Evolutionary conservation across 2,888 invertebrate genomes (phyloP), one percentile per base, ranked within the genome.

Genomic region (Deilephila porcellus): DNA sequence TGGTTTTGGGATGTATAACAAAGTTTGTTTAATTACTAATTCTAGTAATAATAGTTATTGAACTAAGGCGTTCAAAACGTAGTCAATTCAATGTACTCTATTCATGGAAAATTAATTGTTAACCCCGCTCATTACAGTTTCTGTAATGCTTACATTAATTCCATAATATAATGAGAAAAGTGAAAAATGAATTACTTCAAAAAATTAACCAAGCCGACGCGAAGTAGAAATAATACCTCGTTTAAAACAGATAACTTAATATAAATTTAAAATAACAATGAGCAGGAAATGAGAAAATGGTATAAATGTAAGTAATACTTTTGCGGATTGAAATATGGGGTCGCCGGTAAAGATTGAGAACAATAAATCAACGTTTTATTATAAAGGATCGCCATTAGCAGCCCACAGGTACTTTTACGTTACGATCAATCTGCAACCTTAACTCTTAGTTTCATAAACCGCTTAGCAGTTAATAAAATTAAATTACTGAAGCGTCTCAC

Each of bases 241-340:
- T 73, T 73, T 73, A 59, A 67, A 72, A 67, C 59, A 32, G n/a
- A 64, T 29, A 14, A 67, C 37, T 37, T 8, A 45, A 45, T 63
- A 59, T 73, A 73, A 71, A 52, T 62, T 71, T 62, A 62, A 59
- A 67, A 67, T 73, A 73, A 73, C 64, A 73, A 64, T 67, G 72
- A 59, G 37, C 20, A 64, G 72, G 72, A 73, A 73, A 73, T 73
- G 56, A 73, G 64, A 73, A 73, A 73, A 67, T 25, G 67, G 20
- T 67, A 52, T 52, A 67, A 67, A 67, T 67, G 67, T 67, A 67
- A 45, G 67, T 67, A 67, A 52, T 20, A 34, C 52, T 5, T 63
- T 52, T 52, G 67, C 25, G 67, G 20, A 67, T 67, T 67, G 45
- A 67, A 67, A 20, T 64, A 37, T 14, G 45, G 45, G 67, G 67